Percentiles rank a stretch among this genome's conserved stretches.
phyloP scores from a whole-genome alignment of 2,113 vertebrate genomes.

The Sturnira hondurensis region DNA sequence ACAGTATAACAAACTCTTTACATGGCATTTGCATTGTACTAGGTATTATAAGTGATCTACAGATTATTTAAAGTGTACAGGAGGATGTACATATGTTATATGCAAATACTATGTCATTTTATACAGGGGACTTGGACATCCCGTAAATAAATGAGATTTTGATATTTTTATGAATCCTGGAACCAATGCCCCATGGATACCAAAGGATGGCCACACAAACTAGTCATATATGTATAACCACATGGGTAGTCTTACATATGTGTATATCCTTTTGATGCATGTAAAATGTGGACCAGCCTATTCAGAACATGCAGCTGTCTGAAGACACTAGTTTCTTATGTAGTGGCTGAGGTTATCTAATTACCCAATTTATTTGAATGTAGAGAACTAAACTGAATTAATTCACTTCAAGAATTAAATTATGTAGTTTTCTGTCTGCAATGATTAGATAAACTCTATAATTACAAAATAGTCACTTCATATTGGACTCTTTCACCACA shows the following conservation, averaged over 20 bases:
- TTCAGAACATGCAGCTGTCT: neutral
- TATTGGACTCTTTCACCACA: conserved; percentile 34
- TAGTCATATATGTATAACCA: neutral
- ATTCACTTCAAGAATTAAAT: conserved; percentile 62
- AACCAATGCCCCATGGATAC: neutral
- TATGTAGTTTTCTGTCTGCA: conserved; percentile 42
- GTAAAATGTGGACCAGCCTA: neutral
- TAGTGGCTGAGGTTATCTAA: conserved; percentile 7
- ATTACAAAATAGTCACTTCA: conserved; percentile 53
- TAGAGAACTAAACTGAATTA: conserved; percentile 49
- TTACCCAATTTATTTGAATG: conserved; percentile 51
- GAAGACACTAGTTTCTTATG: neutral
- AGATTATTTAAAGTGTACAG: neutral
- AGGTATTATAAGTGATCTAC: neutral
- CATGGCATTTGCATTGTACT: neutral
- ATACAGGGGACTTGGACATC: neutral
- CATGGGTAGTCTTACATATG: neutral
- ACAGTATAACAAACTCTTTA: neutral
- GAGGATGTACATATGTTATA: neutral
- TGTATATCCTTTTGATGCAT: neutral
- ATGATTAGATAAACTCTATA: conserved; percentile 53
- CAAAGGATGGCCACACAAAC: neutral
- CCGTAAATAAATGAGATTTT: neutral
- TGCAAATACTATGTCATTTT: neutral
- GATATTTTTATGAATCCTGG: neutral